These are phyloP conservation scores for Conus betulinus DNA, from an alignment of 1,140 invertebrate species.

Conservation along the genomic window DNA sequence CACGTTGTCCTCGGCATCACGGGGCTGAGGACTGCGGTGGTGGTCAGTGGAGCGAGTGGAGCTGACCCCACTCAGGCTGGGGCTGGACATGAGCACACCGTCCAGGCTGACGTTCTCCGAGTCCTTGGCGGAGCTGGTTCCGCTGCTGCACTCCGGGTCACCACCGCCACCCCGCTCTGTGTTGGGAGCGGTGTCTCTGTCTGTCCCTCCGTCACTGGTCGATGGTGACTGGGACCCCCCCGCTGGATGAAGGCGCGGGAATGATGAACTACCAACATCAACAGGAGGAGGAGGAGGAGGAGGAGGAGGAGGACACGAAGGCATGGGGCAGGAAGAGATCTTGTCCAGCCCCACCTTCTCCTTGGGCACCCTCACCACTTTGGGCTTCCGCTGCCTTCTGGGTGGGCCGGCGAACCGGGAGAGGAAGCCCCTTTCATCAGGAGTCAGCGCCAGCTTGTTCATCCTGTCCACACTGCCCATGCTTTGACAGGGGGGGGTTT, in stretches of 20 bases:
- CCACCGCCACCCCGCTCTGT: not conserved
- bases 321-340: constrained; percentile 26
- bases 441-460: not conserved
- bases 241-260: no score
- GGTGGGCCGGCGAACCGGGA: not conserved
- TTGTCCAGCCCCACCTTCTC: constrained; percentile 34
- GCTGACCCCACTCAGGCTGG: not conserved
- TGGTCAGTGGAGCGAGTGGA: not conserved
- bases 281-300: not conserved
- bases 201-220: not conserved
- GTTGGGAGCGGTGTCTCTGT: not conserved
- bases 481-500: not conserved
- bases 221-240: not conserved
- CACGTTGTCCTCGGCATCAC: not conserved
- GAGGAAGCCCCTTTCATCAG: not conserved
- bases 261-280: not conserved
- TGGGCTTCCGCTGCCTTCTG: constrained; percentile 23
- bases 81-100: not conserved
- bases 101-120: not conserved
- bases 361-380: constrained; percentile 30
- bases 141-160: not conserved
- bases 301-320: not conserved
- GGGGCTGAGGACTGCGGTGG: no score
- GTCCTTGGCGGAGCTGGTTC: not conserved
- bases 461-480: constrained; percentile 27